Evolutionary conservation across 2,888 invertebrate genomes (phyloP), one percentile per base, ranked within the genome.

Genomic region (Cheilosia scutellata): DNA sequence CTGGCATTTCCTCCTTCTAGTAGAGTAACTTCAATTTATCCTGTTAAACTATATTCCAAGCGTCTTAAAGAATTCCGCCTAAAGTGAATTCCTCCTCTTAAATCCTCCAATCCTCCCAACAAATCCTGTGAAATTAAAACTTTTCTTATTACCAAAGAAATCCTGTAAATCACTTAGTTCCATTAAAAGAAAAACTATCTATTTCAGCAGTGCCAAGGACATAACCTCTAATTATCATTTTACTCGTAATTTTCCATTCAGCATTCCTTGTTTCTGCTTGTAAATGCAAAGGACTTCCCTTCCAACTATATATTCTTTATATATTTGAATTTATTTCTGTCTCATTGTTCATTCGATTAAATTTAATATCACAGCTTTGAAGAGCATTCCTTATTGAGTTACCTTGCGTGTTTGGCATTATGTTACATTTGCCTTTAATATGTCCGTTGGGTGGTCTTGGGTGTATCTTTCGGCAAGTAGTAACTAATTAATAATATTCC

Each of bases 301-400:
- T 6, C 2, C 20, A 51, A 4, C 7, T 2, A 51, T 25, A 51
- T 25, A 2, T 51, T 20, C 25, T 11, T 1, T 37, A 5, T 11
- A 11, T 51, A 27, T 25, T 27, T 27, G 13, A 25, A 27, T 27
- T 51, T 25, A 42, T 16, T 37, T 60, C 33, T 5, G 60, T 60
- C 27, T 20, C 42, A 27, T n/a, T 20, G 40, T 11, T 57, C 16
- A 60, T 60, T 60, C 25, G 40, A 40, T 42, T 58, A 11, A 58
- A 40, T 40, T 20, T 25, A 60, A 40, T 60, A 60, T 42, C 27
- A n/a, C 42, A 25, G n/a, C 5, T 58, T 58, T 58, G 20, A 4
- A 13, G 1, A 25, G 20, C 57, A 57, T 37, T 20, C 20, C 11
- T 33, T 9, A 37, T n/a, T 11, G 11, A 51, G 27, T 27, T 29